phyloP scores from a whole-genome alignment of 92 coral and sea anemone species.

The Siderastrea siderea region DNA sequence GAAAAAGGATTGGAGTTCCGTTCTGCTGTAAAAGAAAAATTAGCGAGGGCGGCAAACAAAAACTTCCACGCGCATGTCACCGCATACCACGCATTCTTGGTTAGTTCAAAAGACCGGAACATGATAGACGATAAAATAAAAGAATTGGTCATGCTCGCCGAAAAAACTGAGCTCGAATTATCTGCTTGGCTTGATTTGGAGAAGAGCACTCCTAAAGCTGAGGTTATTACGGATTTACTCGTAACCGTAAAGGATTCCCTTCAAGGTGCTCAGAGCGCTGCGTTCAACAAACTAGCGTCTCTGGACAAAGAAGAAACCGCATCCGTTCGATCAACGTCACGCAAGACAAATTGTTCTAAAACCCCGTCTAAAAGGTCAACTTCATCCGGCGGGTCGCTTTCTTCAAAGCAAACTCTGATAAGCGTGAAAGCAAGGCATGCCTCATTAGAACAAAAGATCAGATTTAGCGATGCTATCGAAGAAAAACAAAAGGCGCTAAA shows the following conservation, averaged over 20 bases:
- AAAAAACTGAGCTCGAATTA: background rate
- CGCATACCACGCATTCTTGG: no score
- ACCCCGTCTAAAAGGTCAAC: constrained; percentile 42
- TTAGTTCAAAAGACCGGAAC: background rate
- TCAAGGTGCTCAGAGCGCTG: background rate
- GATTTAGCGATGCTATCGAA: no score
- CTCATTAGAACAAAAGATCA: no score
- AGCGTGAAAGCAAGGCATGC: background rate
- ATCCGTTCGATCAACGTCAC: constrained; percentile 19
- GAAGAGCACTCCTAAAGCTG: background rate
- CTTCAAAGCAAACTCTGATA: constrained; percentile 45
- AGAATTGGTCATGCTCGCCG: constrained; percentile 7
- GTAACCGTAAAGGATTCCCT: background rate
- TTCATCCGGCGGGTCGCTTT: constrained; percentile 20
- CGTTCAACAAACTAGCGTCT: background rate
- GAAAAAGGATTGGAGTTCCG: no score
- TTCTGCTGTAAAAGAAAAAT: no score
- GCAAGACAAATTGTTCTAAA: no score
- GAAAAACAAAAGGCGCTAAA: no score
- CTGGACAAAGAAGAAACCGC: constrained; percentile 1
- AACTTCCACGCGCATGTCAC: no score
- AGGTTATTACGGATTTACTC: background rate
- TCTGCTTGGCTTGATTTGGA: constrained; percentile 25
- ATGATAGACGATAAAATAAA: background rate
- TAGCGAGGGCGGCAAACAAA: no score